Evolutionary conservation across 2,113 vertebrate genomes (phyloP).

Genomic region (human): GRCh38 chr12:129101501-129102000

Average conservation of each 20-base stretch:
- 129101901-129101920: background rate
- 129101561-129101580: background rate
- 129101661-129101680: background rate
- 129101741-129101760: background rate
- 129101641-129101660: background rate
- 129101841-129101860: background rate
- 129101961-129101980: background rate
- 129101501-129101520: background rate
- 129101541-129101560: background rate
- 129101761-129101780: background rate
- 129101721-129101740: background rate
- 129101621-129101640: background rate
- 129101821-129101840: background rate
- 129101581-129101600: background rate
- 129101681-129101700: background rate
- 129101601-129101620: background rate
- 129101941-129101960: background rate
- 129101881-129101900: background rate
- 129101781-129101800: background rate
- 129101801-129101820: background rate
- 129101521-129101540: background rate
- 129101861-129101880: background rate
- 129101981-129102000: fast-evolving
- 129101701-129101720: background rate
- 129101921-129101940: background rate